Evolutionary conservation across 2,113 vertebrate species (phyloP), one percentile per base, ranked within the genome.

Genomic region (Pachypanchax playfairii): DNA sequence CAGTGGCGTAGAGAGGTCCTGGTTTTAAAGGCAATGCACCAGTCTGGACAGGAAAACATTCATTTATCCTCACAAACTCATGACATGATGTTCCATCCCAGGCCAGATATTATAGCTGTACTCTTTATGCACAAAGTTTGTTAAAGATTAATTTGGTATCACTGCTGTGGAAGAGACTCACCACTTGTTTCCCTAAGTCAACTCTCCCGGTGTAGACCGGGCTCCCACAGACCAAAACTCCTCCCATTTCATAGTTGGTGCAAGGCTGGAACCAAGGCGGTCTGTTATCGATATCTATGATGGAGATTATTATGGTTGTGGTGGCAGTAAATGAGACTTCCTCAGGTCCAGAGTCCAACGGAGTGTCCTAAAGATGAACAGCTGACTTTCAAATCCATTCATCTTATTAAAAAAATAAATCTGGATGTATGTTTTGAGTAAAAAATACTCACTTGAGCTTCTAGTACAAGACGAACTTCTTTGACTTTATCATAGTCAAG

Each of bases 241-340:
- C 64, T 0, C 0, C 1, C 0, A 65, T 1, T 0, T 29, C 0
- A 2, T 10, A 1, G 42, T 0, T 13, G 1, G 0, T 38, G 44
- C 95, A 96, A 13, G 94, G 95, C 46, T 87, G 83, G 67, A 95
- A 95, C 93, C 92, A 93, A 1, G 95, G 95, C 0, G 94, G 85
- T 25, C 86, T 90, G 79, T 91, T 94, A 78, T 96, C 94, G 0
- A 15, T 49, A 29, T 94, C 93, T 0, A 33, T 0, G 36, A 96
- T 79, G 13, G 1, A 43, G 50, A 95, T 47, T 2, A 12, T 38
- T 50, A 96, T 88, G 2, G 85, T 92, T 17, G 91, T 52, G 0
- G 58, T 88, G 38, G 82, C 77, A 0, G 50, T 93, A 49, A 73
- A 61, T 2, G 1, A 4, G 0, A 0, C 4, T 0, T 4, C 17